phyloP scores from a whole-genome alignment of 2,113 vertebrate species.

The Gnathonemus echidnorhynchus region DNA sequence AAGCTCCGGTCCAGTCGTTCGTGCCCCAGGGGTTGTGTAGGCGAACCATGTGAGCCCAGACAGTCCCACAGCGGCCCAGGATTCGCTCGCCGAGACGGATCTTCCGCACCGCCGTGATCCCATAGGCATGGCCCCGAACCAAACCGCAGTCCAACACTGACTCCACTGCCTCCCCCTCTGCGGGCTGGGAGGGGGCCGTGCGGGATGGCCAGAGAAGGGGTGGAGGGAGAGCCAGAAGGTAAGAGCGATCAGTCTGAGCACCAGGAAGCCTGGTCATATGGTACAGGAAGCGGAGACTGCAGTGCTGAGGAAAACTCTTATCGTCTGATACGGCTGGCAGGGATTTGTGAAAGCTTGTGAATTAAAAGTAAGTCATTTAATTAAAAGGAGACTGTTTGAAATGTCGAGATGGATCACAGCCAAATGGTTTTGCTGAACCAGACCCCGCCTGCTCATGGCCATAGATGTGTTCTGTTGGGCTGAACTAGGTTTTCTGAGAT shows the following conservation, averaged over 20 bases:
- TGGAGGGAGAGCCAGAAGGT: no score
- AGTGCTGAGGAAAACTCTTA: background rate
- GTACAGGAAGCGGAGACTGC: background rate
- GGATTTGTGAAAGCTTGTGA: background rate
- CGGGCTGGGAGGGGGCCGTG: slow-evolving; percentile 47
- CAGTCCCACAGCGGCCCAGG: slow-evolving; percentile 27
- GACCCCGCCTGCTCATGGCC: background rate
- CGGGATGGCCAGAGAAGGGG: background rate
- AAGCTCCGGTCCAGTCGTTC: slow-evolving; percentile 67
- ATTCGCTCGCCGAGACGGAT: slow-evolving; percentile 42
- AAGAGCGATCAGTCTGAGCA: background rate
- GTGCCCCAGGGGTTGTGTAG: slow-evolving; percentile 73
- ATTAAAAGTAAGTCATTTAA: background rate
- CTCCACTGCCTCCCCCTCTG: slow-evolving; percentile 59
- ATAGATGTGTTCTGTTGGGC: background rate
- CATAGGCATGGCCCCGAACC: slow-evolving; percentile 68
- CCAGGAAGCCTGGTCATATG: background rate
- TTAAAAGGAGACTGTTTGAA: background rate
- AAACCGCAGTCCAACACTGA: slow-evolving; percentile 64
- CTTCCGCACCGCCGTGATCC: slow-evolving; percentile 61
- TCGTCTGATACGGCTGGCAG: background rate
- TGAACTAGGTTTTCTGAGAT: background rate
- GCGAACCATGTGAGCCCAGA: slow-evolving; percentile 61
- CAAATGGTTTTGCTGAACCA: background rate
- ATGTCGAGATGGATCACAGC: background rate